Base-by-base conservation (phyloP, 1,140 invertebrate species). In the Watersipora subatra region DNA sequence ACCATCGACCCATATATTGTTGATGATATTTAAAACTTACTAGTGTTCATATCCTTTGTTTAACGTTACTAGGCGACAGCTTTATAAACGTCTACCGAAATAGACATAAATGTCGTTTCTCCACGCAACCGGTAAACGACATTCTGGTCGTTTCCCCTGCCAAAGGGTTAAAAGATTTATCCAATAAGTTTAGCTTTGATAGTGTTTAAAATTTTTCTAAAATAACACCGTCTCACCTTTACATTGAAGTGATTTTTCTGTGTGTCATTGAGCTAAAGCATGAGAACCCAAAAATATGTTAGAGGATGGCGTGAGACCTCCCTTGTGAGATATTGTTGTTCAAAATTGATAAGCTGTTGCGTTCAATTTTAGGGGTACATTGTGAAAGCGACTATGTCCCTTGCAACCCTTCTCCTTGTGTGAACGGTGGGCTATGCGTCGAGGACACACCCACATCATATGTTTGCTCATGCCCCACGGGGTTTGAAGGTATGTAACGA, bases 401-500 rank as follows among this genome's bases (percentile, higher is more conserved):
- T 3, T 68, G 67, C 26, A 28, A 2, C 15, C 55, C 34, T 34
- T 7, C n/a, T 2, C 67, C 67, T 0, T 68, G 67, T 66, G 24
- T 57, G 20, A 68, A 68, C 26, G 63, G 63, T 12, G 67, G 67
- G 3, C 20, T 29, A 17, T 68, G 67, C 24, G 7, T 26, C 22
- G 19, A 28, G n/a, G 27, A 46, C 12, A 24, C 46, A 17, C 46
- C 22, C 1, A 22, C 17, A 2, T 66, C 28, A 17, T 68, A 68
- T 26, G 22, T 57, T 15, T 91, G 88, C 76, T 83, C 86, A 27
- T 90, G 88, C 75, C 81, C 84, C 0, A 77, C 83, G 1, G 84
- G 84, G 65, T 78, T 90, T 24, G 83, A 81, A 24, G 89, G 89
- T 0, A n/a, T n/a, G n/a, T n/a, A n/a, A n/a, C n/a, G n/a, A n/a